A percentile compares a stretch with the other conserved stretches of the same genome.
Conservation (phyloP, 2,888 invertebrate genomes). For the Hylaea fasciaria region DNA sequence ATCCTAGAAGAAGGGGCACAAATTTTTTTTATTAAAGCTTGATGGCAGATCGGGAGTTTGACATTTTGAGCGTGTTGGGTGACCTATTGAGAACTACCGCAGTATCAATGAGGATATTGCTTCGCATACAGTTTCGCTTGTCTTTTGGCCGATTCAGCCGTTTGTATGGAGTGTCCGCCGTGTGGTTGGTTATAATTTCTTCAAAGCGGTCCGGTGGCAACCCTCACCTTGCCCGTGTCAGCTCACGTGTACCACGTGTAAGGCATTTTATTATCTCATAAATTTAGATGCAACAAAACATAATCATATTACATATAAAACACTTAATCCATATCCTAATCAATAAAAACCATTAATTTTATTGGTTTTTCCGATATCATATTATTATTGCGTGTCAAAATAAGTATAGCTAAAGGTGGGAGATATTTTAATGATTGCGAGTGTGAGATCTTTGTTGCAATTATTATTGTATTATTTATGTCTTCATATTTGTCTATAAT, state of each 20-base stretch:
- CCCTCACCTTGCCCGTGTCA: constrained; percentile 32
- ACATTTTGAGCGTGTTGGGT: too few relatives aligned
- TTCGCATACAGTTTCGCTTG: too few relatives aligned
- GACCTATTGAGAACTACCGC: too few relatives aligned
- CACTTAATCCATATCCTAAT: constrained; percentile 39
- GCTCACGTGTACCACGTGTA: constrained; percentile 38
- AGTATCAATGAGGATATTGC: too few relatives aligned
- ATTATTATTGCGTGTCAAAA: constrained; percentile 26
- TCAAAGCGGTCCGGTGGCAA: constrained; percentile 19
- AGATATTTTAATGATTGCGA: constrained; percentile 32
- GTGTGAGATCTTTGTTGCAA: constrained; percentile 27
- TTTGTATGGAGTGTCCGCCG: too few relatives aligned
- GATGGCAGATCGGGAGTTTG: too few relatives aligned
- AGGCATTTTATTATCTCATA: constrained; percentile 42
- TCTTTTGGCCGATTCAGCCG: too few relatives aligned
- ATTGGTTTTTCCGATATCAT: constrained; percentile 41
- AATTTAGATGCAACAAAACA: constrained; percentile 42
- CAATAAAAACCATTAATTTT: constrained; percentile 36
- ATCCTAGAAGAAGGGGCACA: too few relatives aligned
- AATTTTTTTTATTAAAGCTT: too few relatives aligned
- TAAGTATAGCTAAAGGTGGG: constrained; percentile 17
- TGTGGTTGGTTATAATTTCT: constrained; percentile 4
- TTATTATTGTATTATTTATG: constrained; percentile 28
- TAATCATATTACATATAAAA: constrained; percentile 38
- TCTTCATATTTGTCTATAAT: constrained; percentile 28